These are phyloP conservation scores for Spodoptera littoralis DNA, from an alignment of 2,888 invertebrate species.

Conservation along the genomic window DNA sequence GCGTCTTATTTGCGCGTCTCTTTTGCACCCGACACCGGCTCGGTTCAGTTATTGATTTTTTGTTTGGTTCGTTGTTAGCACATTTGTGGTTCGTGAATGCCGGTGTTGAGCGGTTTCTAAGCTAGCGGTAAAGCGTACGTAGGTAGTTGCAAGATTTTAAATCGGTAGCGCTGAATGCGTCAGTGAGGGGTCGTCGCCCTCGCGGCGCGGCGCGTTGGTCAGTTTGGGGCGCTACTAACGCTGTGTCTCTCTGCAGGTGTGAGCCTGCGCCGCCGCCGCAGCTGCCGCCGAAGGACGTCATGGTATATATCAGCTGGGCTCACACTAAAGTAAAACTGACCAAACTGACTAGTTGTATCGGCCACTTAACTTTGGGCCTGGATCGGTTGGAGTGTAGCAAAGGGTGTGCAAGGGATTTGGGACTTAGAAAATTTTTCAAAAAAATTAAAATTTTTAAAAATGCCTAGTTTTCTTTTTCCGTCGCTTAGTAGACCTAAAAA, in stretches of 20 bases:
- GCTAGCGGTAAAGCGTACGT: conserved; percentile 62
- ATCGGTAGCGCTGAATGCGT: conserved; percentile 79
- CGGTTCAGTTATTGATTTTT: conserved; percentile 71
- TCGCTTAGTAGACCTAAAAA: too few species aligned
- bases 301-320: conserved; percentile 88
- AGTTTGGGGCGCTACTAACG: conserved; percentile 87
- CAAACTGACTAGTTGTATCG: conserved; percentile 87
- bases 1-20: conserved; percentile 86
- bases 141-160: conserved; percentile 85
- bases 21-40: conserved; percentile 81
- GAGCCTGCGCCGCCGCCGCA: conserved; percentile 88
- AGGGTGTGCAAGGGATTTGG: too few species aligned
- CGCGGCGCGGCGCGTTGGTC: conserved; percentile 71
- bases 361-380: conserved; percentile 89
- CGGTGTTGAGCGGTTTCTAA: conserved; percentile 58
- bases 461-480: too few species aligned
- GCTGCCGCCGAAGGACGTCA: conserved; percentile 86
- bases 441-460: too few species aligned
- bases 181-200: conserved; percentile 62
- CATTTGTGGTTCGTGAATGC: conserved; percentile 65
- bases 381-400: too few species aligned
- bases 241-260: conserved; percentile 89
- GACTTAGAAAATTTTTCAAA: too few species aligned
- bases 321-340: conserved; percentile 88
- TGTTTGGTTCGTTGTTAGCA: conserved; percentile 59